phyloP scores from a whole-genome alignment of 2,888 invertebrate species.

The Spisula solida region DNA sequence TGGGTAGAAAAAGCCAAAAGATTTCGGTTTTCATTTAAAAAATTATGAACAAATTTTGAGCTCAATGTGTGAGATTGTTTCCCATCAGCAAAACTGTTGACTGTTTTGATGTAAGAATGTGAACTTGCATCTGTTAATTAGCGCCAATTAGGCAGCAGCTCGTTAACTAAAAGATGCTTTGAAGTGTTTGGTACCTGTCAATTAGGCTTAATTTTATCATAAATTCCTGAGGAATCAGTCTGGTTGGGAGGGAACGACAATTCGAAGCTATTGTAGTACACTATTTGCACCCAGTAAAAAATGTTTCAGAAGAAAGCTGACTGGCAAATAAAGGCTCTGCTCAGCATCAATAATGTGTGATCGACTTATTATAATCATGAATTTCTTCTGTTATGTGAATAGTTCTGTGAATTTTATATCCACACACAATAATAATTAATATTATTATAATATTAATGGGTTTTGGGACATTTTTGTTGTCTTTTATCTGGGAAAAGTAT shows the following conservation, averaged over 20 bases:
- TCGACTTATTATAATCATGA: no score
- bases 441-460: no score
- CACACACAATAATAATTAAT: no score
- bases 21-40: background rate
- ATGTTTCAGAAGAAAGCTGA: no score
- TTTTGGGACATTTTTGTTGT: no score
- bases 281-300: no score
- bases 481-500: no score
- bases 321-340: no score
- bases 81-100: background rate
- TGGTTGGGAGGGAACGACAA: background rate
- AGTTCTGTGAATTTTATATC: no score
- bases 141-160: conserved; percentile 8
- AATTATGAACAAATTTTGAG: background rate
- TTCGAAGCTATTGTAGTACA: no score
- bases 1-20: background rate
- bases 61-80: background rate
- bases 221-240: background rate
- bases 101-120: conserved; percentile 10
- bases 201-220: conserved; percentile 29
- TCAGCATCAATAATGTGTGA: no score
- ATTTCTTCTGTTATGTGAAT: no score
- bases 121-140: background rate
- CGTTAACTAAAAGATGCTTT: conserved; percentile 28
- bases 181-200: conserved; percentile 30